Base-by-base conservation (phyloP, 1,140 invertebrate species). In the Trichonephila clavata region DNA sequence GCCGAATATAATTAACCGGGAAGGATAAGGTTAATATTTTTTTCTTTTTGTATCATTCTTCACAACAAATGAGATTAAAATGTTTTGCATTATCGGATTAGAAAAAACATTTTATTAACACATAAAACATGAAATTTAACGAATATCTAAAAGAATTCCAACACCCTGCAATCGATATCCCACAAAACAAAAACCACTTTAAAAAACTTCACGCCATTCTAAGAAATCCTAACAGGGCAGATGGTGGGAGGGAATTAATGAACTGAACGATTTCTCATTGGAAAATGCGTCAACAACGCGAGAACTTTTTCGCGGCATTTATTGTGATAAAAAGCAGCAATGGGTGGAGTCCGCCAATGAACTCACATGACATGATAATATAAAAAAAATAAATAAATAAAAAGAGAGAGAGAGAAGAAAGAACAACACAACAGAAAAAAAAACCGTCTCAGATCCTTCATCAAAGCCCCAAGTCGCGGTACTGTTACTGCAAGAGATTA, bases 251-350 rank as follows among this genome's bases (percentile, higher is more conserved):
- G 57, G 59, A 21, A 87, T 39, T 87, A 87, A 87, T 65, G 86
- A 65, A 18, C 60, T 65, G 61, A 27, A 21, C 71, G 81, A 59
- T 84, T 84, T 57, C 81, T 57, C 81, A 84, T 16, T 84, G 61
- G 27, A 63, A 87, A 87, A 87, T 87, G 60, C 65, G 16, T 32
- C 83, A 59, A 32, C 83, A 84, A 84, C n/a, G 60, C 65, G 61
- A 89, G 87, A 89, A 39, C 24, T 77, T 50, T 50, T 84, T 84
- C 83, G 27, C 65, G 39, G 65, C 87, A 89, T 89, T 84, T 89
- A 89, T 89, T 65, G 90, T 71, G 90, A 92, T 92, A 84, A 84
- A 92, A 84, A 92, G 89, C 77, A 8, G 68, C 24, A 32, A 63
- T 65, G 90, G 90, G 90, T 65, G 90, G 90, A 60, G 90, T 60